Evolutionary conservation across 2,888 invertebrate genomes (phyloP).

Genomic region (Endomychus coccineus): DNA sequence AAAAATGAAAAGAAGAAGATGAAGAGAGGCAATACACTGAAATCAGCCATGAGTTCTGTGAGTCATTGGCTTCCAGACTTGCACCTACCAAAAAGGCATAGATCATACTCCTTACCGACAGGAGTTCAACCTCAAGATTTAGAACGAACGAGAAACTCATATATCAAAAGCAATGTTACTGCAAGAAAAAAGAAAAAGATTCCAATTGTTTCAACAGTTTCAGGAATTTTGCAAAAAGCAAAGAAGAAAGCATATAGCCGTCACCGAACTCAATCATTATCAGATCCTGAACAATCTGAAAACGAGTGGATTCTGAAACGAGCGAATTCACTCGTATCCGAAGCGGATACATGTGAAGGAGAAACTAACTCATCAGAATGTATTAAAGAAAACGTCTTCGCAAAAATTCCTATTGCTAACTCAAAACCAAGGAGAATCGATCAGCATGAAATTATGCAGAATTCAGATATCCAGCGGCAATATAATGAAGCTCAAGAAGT

Average conservation of each 20-base stretch:
- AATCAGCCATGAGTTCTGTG: conserved; percentile 73
- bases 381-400: conserved; percentile 57
- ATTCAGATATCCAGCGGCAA: conserved; percentile 16
- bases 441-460: conserved; percentile 12
- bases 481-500: conserved; percentile 30
- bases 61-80: conserved; percentile 75
- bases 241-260: conserved; percentile 60
- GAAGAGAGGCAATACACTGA: conserved; percentile 61
- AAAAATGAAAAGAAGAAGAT: conserved; percentile 57
- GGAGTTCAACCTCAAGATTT: conserved; percentile 54
- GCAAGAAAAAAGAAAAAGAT: conserved; percentile 67
- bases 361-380: too few species aligned
- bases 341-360: conserved; percentile 56
- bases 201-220: conserved; percentile 74
- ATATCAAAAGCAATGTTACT: conserved; percentile 33
- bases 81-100: conserved; percentile 67
- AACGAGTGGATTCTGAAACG: conserved; percentile 58
- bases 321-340: conserved; percentile 63
- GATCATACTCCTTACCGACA: conserved; percentile 76
- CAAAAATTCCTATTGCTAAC: conserved; percentile 49
- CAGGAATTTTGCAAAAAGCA: conserved; percentile 78
- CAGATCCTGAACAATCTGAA: conserved; percentile 71
- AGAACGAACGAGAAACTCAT: conserved; percentile 44
- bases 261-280: conserved; percentile 54
- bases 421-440: conserved; percentile 41